Evolutionary conservation across 2,888 invertebrate genomes (phyloP).

Genomic region (Callyntrura sp.): DNA sequence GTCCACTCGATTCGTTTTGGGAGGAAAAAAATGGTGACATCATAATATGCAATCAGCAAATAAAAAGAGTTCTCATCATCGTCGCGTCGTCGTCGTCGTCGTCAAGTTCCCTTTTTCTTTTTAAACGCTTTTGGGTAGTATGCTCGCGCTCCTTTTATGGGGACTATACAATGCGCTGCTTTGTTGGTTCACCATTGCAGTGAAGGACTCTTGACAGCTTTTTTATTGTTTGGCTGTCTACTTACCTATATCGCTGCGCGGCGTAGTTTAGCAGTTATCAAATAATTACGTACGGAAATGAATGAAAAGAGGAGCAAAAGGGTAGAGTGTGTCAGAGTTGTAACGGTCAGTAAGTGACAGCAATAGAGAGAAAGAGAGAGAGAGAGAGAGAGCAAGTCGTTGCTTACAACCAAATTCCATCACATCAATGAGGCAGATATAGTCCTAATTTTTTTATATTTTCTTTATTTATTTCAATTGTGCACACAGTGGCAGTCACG

Average conservation of each 20-base stretch:
- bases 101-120: slow-evolving; percentile 2
- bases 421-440: too few relatives aligned
- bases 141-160: not conserved
- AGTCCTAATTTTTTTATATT: not conserved
- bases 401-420: too few relatives aligned
- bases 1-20: slow-evolving; percentile 15
- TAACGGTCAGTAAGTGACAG: not conserved
- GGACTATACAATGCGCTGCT: slow-evolving; percentile 24
- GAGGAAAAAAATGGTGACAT: slow-evolving; percentile 7
- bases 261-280: too few relatives aligned
- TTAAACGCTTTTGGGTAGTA: too few relatives aligned
- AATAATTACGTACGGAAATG: slow-evolving; percentile 66
- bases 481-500: slow-evolving; percentile 1
- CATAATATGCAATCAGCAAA: slow-evolving; percentile 1
- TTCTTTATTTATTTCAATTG: not conserved
- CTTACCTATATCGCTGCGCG: too few relatives aligned
- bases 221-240: too few relatives aligned
- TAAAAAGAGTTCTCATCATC: not conserved
- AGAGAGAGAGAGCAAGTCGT: too few relatives aligned
- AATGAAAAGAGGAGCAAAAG: slow-evolving; percentile 34
- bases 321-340: slow-evolving; percentile 41
- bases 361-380: too few relatives aligned
- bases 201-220: not conserved
- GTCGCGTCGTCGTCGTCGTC: too few relatives aligned
- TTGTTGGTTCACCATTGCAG: slow-evolving; percentile 58